Evolutionary conservation across 2,888 invertebrate species (phyloP).

Genomic region (Fissipunctia ypsillon): DNA sequence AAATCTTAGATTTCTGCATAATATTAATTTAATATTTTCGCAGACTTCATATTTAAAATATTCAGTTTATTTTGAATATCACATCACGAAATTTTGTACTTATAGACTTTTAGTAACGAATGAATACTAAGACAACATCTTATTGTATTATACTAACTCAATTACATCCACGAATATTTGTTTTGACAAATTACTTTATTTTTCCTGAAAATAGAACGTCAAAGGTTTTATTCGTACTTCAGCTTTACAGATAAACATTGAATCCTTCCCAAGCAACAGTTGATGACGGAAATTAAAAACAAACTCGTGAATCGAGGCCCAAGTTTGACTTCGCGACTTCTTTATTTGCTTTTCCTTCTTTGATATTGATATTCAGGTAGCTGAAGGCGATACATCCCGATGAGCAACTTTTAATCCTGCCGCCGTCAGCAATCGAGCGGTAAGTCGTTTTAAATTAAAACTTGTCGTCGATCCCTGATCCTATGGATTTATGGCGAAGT

Average conservation of each 20-base stretch:
- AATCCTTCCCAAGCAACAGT: slow-evolving; percentile 30
- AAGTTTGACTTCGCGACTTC: slow-evolving; percentile 60
- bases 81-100: neutral
- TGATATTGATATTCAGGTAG: slow-evolving; percentile 72
- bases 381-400: slow-evolving; percentile 72
- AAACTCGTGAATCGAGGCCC: slow-evolving; percentile 39
- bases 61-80: slow-evolving; percentile 17
- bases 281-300: slow-evolving; percentile 64
- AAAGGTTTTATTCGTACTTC: neutral
- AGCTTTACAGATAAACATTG: slow-evolving; percentile 34
- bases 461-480: slow-evolving; percentile 77
- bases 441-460: slow-evolving; percentile 88
- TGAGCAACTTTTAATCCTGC: slow-evolving; percentile 81
- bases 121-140: neutral
- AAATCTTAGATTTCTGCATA: neutral
- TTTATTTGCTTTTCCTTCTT: slow-evolving; percentile 71
- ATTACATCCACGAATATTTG: slow-evolving; percentile 7
- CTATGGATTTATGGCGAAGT: slow-evolving; percentile 74
- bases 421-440: slow-evolving; percentile 80
- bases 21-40: neutral
- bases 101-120: neutral
- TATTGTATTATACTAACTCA: neutral
- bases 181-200: neutral
- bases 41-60: neutral
- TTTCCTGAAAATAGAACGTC: slow-evolving; percentile 16